Percentiles rank a stretch among this genome's conserved stretches.
Evolutionary conservation across 2,888 invertebrate genomes (phyloP).

Genomic region (Mythimna impura): DNA sequence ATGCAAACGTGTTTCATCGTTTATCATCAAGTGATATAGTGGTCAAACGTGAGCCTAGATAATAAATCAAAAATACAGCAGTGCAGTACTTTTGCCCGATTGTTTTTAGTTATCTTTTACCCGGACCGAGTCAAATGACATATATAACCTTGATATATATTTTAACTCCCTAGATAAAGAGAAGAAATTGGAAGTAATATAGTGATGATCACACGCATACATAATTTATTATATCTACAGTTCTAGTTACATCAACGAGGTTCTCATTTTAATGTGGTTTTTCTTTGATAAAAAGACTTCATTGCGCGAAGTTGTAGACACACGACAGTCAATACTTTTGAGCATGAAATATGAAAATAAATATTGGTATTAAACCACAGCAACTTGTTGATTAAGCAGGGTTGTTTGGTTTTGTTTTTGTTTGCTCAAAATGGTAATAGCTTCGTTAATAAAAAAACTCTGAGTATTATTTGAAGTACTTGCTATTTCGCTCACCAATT

Average conservation of each 20-base stretch:
- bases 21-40: too few species aligned
- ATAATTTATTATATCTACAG: conserved; percentile 23
- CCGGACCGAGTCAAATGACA: too few species aligned
- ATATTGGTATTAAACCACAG: conserved; percentile 33
- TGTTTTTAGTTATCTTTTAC: too few species aligned
- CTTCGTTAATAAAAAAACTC: conserved; percentile 43
- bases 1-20: too few species aligned
- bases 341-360: conserved; percentile 38
- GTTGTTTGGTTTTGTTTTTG: conserved; percentile 40
- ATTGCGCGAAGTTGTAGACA: conserved; percentile 11
- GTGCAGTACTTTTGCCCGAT: too few species aligned
- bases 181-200: conserved; percentile 20
- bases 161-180: conserved; percentile 29
- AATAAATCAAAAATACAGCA: too few species aligned
- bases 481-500: conserved; percentile 16
- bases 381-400: conserved; percentile 53
- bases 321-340: conserved; percentile 20
- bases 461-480: conserved; percentile 37
- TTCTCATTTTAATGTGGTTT: conserved; percentile 28
- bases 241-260: conserved; percentile 27
- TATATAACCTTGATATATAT: conserved; percentile 29
- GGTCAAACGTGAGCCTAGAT: too few species aligned
- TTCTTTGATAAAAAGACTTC: conserved; percentile 37
- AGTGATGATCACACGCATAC: conserved; percentile 11
- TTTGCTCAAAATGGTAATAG: conserved; percentile 27